These are phyloP conservation scores for Augochlorella aurata DNA, from an alignment of 2,888 invertebrate genomes.

Conservation along the genomic window DNA sequence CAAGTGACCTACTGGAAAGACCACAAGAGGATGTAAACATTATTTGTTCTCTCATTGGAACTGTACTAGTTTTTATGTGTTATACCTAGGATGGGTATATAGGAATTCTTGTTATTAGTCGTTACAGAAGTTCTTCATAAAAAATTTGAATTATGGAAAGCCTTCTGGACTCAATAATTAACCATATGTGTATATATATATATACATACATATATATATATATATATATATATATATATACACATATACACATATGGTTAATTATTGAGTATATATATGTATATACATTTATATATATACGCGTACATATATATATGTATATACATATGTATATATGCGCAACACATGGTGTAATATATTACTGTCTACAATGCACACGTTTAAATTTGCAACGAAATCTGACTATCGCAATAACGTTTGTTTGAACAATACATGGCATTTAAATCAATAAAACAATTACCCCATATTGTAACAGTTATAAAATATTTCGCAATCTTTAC, in stretches of 20 bases:
- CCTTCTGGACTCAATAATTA: not conserved
- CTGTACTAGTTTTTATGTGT: constrained; percentile 56
- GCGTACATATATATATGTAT: too few species aligned
- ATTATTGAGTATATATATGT: too few species aligned
- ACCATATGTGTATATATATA: not conserved
- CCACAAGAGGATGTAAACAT: constrained; percentile 53
- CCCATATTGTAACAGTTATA: constrained; percentile 1
- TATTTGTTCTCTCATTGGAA: constrained; percentile 40
- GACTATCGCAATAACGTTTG: not conserved
- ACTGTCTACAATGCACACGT: not conserved
- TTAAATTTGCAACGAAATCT: constrained; percentile 15
- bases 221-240: too few species aligned
- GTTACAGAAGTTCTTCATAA: constrained; percentile 14
- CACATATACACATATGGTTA: not conserved
- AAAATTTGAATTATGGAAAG: constrained; percentile 45
- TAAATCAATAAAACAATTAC: constrained; percentile 17
- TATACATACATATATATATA: not conserved
- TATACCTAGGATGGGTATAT: constrained; percentile 39
- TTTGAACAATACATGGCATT: not conserved
- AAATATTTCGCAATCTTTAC: constrained; percentile 39
- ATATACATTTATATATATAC: not conserved
- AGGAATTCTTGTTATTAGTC: constrained; percentile 30
- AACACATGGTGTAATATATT: not conserved
- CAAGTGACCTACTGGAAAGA: constrained; percentile 56
- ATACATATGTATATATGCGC: too few species aligned